Evolutionary conservation across 2,113 vertebrate species (phyloP), one percentile per base, ranked within the genome.

Genomic region (Xenus cinereus): DNA sequence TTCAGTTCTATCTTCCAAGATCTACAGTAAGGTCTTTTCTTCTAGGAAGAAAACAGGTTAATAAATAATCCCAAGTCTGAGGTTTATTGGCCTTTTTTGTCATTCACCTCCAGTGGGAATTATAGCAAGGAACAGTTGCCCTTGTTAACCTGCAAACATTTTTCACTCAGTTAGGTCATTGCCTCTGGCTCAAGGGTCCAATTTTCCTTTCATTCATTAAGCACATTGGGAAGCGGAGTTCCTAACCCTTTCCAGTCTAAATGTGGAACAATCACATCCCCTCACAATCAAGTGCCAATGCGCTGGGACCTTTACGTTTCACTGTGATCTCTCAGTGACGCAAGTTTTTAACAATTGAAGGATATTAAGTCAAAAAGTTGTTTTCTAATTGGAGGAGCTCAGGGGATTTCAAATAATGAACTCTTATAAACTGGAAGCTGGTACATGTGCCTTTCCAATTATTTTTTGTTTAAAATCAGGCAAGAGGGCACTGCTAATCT

Each of bases 341-440:
- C 99, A 99, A 98, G 97, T 98, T 97, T 98, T 92, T 98, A 99
- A 99, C 99, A 99, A 99, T 99, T 98, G 99, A 98, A 99, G 99
- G 99, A 99, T 99, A 99, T 99, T 97, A 98, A 98, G 98, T 98
- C 98, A 98, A 98, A 98, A 98, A 98, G 96, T 98, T 98, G 97
- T 98, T 98, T 98, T 98, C 98, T 98, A 97, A 98, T 98, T 98
- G 97, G 98, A 97, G 97, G 98, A 97, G 96, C 98, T 98, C 98
- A 95, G 87, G 98, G 97, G 98, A 98, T 97, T 98, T 98, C 92
- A 97, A 95, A 95, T 98, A 98, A 97, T 98, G 98, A 98, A 97
- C 97, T 98, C 95, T 96, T 91, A 98, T 97, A 98, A 98, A 98
- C 97, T 98, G 98, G 98, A 98, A 98, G 97, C 92, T 97, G 93